Percentiles rank a stretch among this genome's conserved stretches.
Conservation (phyloP, 2,888 invertebrate species). For the Mesoligia furuncula region DNA sequence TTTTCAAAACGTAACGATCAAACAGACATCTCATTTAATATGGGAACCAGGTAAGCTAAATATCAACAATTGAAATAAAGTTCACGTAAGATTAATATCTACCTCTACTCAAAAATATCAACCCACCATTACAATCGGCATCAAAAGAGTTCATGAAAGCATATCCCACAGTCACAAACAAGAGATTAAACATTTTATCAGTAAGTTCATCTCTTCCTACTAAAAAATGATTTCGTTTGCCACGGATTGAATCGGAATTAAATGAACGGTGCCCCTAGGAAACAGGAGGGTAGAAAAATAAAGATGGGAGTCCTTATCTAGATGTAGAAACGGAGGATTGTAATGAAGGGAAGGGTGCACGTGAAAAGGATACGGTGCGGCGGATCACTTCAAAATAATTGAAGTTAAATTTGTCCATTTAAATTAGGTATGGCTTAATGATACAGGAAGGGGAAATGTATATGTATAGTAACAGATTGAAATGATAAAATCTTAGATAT, state of each 20-base stretch:
- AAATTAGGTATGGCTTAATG: constrained; percentile 82
- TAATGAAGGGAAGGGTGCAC: constrained; percentile 88
- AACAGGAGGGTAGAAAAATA: constrained; percentile 83
- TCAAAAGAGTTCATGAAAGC: constrained; percentile 70
- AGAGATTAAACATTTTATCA: constrained; percentile 83
- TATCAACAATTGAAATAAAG: constrained; percentile 28
- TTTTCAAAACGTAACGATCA: background rate
- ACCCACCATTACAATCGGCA: constrained; percentile 65
- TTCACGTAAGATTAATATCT: constrained; percentile 57
- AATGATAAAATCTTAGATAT: constrained; percentile 65
- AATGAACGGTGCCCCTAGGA: constrained; percentile 85
- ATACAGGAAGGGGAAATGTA: constrained; percentile 70
- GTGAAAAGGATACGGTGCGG: constrained; percentile 87
- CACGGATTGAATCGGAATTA: constrained; percentile 87
- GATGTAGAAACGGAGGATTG: constrained; percentile 87
- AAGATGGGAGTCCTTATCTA: constrained; percentile 87
- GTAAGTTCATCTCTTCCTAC: constrained; percentile 82
- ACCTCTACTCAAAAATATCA: constrained; percentile 52
- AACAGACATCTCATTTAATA: background rate
- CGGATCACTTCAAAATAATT: constrained; percentile 89
- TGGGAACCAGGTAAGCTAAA: constrained; percentile 18
- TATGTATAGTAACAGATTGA: constrained; percentile 62
- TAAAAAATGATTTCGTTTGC: constrained; percentile 87
- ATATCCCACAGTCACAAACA: constrained; percentile 80
- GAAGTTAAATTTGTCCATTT: constrained; percentile 90